Evolutionary conservation across 2,797 vertebrate genomes (phyloP), one percentile per base, ranked within the genome.

Genomic region (Sebastes hubbsi): DNA sequence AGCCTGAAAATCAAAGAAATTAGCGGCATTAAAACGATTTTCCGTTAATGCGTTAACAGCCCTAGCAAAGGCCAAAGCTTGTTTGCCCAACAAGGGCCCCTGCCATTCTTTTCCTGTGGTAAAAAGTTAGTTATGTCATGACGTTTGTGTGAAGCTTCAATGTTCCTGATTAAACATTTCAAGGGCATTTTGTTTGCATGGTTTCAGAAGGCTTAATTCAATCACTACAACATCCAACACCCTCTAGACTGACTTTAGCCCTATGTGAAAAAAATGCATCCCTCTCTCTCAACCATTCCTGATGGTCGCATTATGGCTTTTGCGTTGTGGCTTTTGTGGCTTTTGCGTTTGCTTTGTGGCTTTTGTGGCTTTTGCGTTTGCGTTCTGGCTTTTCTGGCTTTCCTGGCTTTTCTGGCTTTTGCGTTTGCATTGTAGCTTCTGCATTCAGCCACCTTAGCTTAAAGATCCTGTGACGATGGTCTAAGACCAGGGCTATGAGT

Each of bases 231-330:
- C 55, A 56, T 56, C 55, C 55, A 56, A 4, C 55, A 52, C 20
- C 4, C 18, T 46, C 16, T 46, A 46, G 16, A 8, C 42, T 3
- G 7, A 46, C 42, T 46, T 18, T 20, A 46, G 42, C 7, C 3
- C 42, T 20, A 0, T 18, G 42, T 46, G 42, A 46, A 46, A 0
- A 0, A 0, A 46, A 46, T 46, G 42, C 46, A 49, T 8, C n/a
- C 8, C 52, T 54, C 0, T 10, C 7, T 16, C 52, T 1, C 52
- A n/a, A 22, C n/a, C 52, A 46, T 46, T 46, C 42, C 16, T 46
- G 42, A 46, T 9, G 8, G 20, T 4, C 18, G 16, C 42, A 16
- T 46, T 18, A 0, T 46, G 42, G 42, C 16, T 46, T 46, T 46
- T 46, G 3, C 5, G 12, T 36, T 13, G 2, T 14, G 13, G 36